Evolutionary conservation across 2,888 invertebrate genomes (phyloP), one percentile per base, ranked within the genome.

Genomic region (Hypomecis atomaria): DNA sequence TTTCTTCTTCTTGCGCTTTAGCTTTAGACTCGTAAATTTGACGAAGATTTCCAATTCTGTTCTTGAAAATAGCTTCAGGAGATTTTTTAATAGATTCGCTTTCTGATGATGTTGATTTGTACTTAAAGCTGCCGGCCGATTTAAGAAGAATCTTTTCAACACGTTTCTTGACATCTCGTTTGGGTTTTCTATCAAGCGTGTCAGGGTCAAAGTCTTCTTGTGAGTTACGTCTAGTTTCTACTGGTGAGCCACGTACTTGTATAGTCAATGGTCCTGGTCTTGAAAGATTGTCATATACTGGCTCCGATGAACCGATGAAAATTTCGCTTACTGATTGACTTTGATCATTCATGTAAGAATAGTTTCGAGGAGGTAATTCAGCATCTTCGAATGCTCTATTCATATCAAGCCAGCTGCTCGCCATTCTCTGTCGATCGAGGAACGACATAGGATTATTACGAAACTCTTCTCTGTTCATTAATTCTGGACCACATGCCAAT

Each of bases 121-220:
- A 93, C 72, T 95, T 94, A 75, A 97, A 97, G 67, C 96, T 97
- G 33, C 96, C 96, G 13, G 94, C 95, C 10, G 96, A 95, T 71
- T 94, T 94, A 0, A 97, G 82, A 0, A 96, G 85, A 73, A 93
- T 91, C 78, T 92, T 92, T 68, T 93, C 93, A 0, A 93, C 88
- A 6, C 88, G 83, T 74, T 92, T 92, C 61, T 87, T 89, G 6
- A 73, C 73, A 67, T 87, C 89, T 44, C 79, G 81, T 65, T 82
- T 88, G 0, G 96, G 95, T 79, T 97, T 97, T 44, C 97, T 93
- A 76, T 97, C 97, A 37, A 97, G 90, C 0, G 97, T 97, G 74
- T 97, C 97, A 0, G 97, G 97, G 81, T 97, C 97, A 78, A 97
- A 97, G 63, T 95, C 95, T 76, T 96, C 96, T 9, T 94, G 95